Base-by-base conservation (phyloP, 2,797 vertebrate species). In the Pseudochromis fuscus region DNA sequence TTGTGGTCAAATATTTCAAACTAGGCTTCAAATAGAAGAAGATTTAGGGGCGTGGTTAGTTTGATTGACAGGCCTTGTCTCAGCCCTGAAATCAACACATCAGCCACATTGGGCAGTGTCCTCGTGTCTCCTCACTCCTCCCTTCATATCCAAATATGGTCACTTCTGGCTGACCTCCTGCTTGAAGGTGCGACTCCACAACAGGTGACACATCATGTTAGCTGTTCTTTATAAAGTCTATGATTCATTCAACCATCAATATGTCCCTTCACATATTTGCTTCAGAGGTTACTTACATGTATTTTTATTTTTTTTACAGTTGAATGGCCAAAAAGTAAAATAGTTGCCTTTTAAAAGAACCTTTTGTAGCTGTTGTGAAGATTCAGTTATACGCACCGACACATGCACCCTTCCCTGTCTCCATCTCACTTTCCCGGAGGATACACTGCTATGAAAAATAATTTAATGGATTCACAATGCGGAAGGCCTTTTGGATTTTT, bases 401-500 rank as follows among this genome's bases (percentile, higher is more conserved):
- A 53, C 23, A 45, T 6, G 3, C 11, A 15, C 37, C 11, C 19
- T 24, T 44, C 31, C 24, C 35, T 40, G 3, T 44, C 7, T 52
- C 51, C 4, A 1, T 59, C 19, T 40, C n/a, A 46, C 38, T 45
- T 37, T 59, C 18, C 19, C 18, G 3, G 48, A 60, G 8, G n/a
- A 19, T 19, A 42, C 19, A 8, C 46, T 53, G 19, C 51, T 18
- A 3, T 56, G 45, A 31, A 70, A 63, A 83, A 72, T 31, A 2
- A 67, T 72, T 64, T 59, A 23, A 33, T 15, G 31, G 25, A 31
- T 55, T 65, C 27, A 23, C 40, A 68, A 52, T 40, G 55, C 23
- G 23, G 37, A 11, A 60, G 28, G 67, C 31, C 5, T 46, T 57
- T 68, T 31, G 57, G 31, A 44, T 40, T 51, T 31, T 42, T 25